Percentiles rank a stretch among this genome's conserved stretches.
Evolutionary conservation across 2,113 vertebrate species (phyloP).

Genomic region (Ammospiza caudacuta): DNA sequence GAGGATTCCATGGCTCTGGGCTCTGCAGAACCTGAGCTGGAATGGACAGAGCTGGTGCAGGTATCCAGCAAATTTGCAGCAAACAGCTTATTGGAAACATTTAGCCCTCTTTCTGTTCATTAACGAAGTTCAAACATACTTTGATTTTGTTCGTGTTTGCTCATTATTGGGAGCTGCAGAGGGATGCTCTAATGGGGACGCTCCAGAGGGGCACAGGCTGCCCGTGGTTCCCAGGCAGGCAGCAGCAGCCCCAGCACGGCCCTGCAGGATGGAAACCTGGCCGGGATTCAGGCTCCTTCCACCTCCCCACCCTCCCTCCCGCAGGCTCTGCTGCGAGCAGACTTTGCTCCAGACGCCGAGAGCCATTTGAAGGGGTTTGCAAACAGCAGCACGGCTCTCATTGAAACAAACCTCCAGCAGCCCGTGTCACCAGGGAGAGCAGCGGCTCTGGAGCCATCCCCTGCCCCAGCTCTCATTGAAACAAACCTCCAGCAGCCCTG

Average conservation of each 20-base stretch:
- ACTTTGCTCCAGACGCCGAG: slow-evolving; percentile 1
- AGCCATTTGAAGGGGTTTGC: slow-evolving; percentile 36
- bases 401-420: not conserved
- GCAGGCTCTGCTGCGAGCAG: slow-evolving; percentile 5
- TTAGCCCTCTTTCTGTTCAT: slow-evolving; percentile 16
- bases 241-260: not conserved
- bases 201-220: not conserved
- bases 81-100: not conserved
- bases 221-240: not conserved
- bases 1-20: not conserved
- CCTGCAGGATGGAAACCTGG: not conserved
- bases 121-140: slow-evolving; percentile 36
- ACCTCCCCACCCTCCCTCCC: not conserved
- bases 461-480: not conserved
- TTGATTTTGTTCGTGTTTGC: slow-evolving; percentile 40
- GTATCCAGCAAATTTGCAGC: not conserved
- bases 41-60: not conserved
- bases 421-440: not conserved
- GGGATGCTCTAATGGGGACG: not conserved
- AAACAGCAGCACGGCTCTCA: slow-evolving; percentile 37
- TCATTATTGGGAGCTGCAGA: not conserved
- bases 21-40: slow-evolving; percentile 9
- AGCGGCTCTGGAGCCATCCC: not conserved
- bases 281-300: not conserved
- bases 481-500: not conserved